A percentile compares a stretch with the other conserved stretches of the same genome.
phyloP scores from a whole-genome alignment of 2,113 vertebrate genomes.

The Ceyx margarethae region DNA sequence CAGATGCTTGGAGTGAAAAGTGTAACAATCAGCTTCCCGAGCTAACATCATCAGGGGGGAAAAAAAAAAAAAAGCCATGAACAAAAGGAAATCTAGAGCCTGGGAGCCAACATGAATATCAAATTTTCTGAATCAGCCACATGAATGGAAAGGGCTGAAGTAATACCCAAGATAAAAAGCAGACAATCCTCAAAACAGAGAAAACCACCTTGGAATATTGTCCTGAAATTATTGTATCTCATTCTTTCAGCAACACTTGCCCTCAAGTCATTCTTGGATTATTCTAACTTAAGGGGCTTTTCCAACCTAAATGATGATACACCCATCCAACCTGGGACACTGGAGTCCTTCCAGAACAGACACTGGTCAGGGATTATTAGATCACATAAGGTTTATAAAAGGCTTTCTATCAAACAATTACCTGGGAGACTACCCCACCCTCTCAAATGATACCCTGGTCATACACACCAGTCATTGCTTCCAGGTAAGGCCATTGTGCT shows the following conservation, averaged over 20 bases:
- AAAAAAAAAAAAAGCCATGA: neutral
- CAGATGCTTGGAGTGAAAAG: neutral
- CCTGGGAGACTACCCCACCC: neutral
- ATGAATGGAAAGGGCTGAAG: neutral
- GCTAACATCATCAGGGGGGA: neutral
- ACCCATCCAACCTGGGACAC: neutral
- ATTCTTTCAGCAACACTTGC: neutral
- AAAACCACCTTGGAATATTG: neutral
- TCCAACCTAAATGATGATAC: neutral
- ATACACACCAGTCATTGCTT: neutral
- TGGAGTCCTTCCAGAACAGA: neutral
- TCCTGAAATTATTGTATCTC: neutral
- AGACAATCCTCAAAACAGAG: neutral
- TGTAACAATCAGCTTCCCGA: neutral
- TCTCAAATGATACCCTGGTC: neutral
- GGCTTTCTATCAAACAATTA: neutral
- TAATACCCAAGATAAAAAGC: neutral
- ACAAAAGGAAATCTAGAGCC: neutral
- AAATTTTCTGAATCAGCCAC: neutral
- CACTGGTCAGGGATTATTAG: neutral
- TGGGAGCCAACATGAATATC: neutral
- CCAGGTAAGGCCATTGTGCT: neutral
- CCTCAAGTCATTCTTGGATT: neutral
- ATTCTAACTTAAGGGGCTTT: neutral
- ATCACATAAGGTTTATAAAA: neutral